Evolutionary conservation across 2,113 vertebrate species (phyloP), one percentile per base, ranked within the genome.

Genomic region (Miniopterus natalensis): DNA sequence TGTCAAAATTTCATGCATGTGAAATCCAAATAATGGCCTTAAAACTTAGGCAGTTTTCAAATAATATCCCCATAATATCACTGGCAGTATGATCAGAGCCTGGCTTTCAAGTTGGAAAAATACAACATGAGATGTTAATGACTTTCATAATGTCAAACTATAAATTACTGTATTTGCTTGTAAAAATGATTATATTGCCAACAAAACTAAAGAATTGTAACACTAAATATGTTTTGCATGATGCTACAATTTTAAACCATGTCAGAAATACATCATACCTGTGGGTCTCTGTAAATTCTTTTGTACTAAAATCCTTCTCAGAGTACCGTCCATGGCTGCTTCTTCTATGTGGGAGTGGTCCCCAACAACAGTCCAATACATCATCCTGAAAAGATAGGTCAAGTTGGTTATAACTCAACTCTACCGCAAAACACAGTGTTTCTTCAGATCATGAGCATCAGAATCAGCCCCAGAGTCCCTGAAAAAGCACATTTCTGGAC

Each of bases 341-440:
- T 99, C 99, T 94, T 99, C 99, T 90, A 99, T 99, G 83, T 99
- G 99, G 59, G 99, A 99, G 88, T 99, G 99, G 94, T 99, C 99
- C 8, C 99, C 99, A 90, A 99, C 98, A 42, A 99, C 99, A 31
- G 99, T 99, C 99, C 99, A 99, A 96, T 99, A 99, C 99, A 99
- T 99, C 99, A 99, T 99, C 95, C 99, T 99, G 96, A 65, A 95
- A 94, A 89, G 2, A 66, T 0, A 70, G 2, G 31, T 42, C 42
- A 91, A 49, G 17, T 6, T 47, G 8, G 13, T 97, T 23, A 27
- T 10, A 71, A 68, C 4, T 5, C 8, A 27, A 5, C 6, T 93
- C 29, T 17, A 7, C 8, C 90, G 13, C 12, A 73, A 70, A 61
- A n/a, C 5, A 51, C 6, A 70, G 12, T 63, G 4, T 21, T 36